Evolutionary conservation across 1,140 invertebrate genomes (phyloP).

Genomic region (Cotesia vestalis): DNA sequence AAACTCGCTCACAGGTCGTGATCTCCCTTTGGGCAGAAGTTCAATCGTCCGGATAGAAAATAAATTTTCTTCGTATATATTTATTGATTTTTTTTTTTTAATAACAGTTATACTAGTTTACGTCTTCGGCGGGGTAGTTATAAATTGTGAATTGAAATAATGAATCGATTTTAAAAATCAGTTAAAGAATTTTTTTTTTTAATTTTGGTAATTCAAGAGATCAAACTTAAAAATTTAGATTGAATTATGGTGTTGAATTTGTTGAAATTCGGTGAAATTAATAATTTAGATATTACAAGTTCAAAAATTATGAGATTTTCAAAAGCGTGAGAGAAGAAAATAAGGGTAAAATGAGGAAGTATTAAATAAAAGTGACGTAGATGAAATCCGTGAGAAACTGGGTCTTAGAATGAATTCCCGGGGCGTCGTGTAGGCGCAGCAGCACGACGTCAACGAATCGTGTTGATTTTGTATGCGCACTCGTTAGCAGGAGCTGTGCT

Average conservation of each 20-base stretch:
- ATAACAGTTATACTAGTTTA: too few species aligned
- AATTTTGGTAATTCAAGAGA: too few species aligned
- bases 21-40: slow-evolving; percentile 53
- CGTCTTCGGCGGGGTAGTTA: too few species aligned
- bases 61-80: background rate
- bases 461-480: slow-evolving; percentile 45
- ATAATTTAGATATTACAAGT: too few species aligned
- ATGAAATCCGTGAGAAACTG: slow-evolving; percentile 50
- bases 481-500: slow-evolving; percentile 32
- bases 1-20: slow-evolving; percentile 51
- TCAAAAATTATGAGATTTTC: background rate
- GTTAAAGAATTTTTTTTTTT: too few species aligned
- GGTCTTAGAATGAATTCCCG: slow-evolving; percentile 39
- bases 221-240: too few species aligned
- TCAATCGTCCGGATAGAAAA: slow-evolving; percentile 44
- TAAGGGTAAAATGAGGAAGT: background rate
- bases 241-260: too few species aligned
- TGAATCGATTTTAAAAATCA: too few species aligned
- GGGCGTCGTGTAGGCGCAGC: slow-evolving; percentile 43
- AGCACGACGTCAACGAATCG: slow-evolving; percentile 42
- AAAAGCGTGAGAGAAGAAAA: background rate
- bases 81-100: too few species aligned
- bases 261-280: too few species aligned
- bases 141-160: too few species aligned
- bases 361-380: slow-evolving; percentile 40